Base-by-base conservation (phyloP, 2,113 vertebrate species). In the Hippotragus niger region DNA sequence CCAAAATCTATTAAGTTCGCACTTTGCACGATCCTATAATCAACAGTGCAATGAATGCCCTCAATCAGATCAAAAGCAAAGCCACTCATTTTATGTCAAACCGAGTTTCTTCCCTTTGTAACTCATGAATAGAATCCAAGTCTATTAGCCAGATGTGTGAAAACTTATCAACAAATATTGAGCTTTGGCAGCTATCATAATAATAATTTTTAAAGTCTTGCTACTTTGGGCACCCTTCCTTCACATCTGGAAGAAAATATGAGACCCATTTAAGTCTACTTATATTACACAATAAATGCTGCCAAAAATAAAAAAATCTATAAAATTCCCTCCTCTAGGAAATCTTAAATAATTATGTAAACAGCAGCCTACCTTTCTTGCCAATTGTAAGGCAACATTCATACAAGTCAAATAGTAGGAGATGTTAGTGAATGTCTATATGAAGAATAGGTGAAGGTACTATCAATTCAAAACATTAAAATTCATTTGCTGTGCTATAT, bases 361-460 rank as follows among this genome's bases (percentile, higher is more conserved):
- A 82, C 36, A 96, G 19, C 13, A 94, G 50, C 12, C 64, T 60
- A 92, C 60, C 86, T 97, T 25, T 50, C 94, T 86, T 74, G 78
- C 27, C 67, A 91, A 88, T 40, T 98, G 91, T 95, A 92, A 97
- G 88, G 74, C n/a, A 91, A 25, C 52, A 52, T 81, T 97, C 87
- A 96, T 8, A 29, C 53, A 91, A 96, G 82, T 90, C 85, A 97
- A 67, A 98, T 76, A 50, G 96, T 90, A 58, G 16, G 83, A 80
- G 88, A 50, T 80, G n/a, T 96, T 95, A 98, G 85, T 98, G 97
- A 91, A 98, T 94, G 83, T 97, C 62, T 91, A 9, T 62, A 83
- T 85, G 67, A 96, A 95, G 36, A 89, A 95, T 97, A 98, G 89
- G 85, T 87, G 94, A 98, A 36, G 19, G 60, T 83, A 50, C 96